A percentile compares a stretch with the other conserved stretches of the same genome.
Evolutionary conservation across 2,888 invertebrate species (phyloP).

Genomic region (Meiosimyza decipiens): DNA sequence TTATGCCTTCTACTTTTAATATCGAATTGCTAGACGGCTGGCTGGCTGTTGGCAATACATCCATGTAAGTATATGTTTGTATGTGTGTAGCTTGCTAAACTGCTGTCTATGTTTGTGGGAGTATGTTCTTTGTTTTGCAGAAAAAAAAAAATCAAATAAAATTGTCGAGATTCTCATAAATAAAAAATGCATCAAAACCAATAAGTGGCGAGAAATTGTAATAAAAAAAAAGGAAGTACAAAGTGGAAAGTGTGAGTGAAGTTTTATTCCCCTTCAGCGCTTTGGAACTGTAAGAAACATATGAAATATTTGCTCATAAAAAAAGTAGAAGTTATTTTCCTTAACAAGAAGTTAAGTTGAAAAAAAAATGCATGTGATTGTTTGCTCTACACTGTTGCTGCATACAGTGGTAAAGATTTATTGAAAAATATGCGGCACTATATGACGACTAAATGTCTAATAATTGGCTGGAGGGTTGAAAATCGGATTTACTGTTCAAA

Average conservation of each 20-base stretch:
- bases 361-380: conserved; percentile 13
- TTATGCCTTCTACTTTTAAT: conserved; percentile 12
- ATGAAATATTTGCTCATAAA: too few relatives aligned
- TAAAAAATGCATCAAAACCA: conserved; percentile 48
- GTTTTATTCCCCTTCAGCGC: too few relatives aligned
- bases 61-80: conserved; percentile 8
- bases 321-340: too few relatives aligned
- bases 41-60: not conserved
- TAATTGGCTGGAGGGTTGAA: not conserved
- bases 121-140: not conserved
- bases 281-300: too few relatives aligned
- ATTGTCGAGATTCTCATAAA: conserved; percentile 40
- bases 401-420: conserved; percentile 9
- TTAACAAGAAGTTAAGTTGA: too few relatives aligned
- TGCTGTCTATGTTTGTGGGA: not conserved
- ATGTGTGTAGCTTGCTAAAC: not conserved
- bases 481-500: not conserved
- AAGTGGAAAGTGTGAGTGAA: too few relatives aligned
- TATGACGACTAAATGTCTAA: too few relatives aligned
- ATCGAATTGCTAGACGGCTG: conserved; percentile 22
- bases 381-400: not conserved
- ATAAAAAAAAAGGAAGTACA: conserved; percentile 45
- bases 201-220: conserved; percentile 46
- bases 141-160: conserved; percentile 14
- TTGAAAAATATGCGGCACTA: too few relatives aligned